Percentiles rank a stretch among this genome's conserved stretches.
Evolutionary conservation across 1,140 invertebrate species (phyloP).

Genomic region (Cryptotermes secundus): DNA sequence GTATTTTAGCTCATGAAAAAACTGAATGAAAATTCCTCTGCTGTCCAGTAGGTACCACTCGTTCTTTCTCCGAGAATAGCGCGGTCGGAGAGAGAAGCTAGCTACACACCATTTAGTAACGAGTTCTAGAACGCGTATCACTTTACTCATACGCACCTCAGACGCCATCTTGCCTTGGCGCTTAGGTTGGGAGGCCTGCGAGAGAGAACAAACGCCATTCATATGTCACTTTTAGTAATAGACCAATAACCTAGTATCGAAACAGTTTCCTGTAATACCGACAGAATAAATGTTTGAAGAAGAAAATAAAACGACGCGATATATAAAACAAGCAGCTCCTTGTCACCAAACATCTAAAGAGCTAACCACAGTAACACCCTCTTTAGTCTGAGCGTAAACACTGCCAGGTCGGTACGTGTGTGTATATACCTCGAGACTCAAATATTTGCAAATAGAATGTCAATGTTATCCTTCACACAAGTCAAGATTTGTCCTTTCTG

Average conservation of each 20-base stretch:
- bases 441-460: slow-evolving; percentile 13
- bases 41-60: too few species aligned
- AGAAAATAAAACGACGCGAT: background rate
- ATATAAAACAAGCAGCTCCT: slow-evolving; percentile 16
- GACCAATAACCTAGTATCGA: background rate
- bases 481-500: background rate
- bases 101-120: too few species aligned
- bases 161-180: too few species aligned
- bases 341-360: slow-evolving; percentile 12
- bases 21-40: too few species aligned
- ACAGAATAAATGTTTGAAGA: slow-evolving; percentile 20
- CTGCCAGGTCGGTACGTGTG: background rate
- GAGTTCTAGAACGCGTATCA: too few species aligned
- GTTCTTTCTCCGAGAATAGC: too few species aligned
- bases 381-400: background rate
- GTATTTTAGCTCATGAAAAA: too few species aligned
- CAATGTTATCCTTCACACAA: slow-evolving; percentile 13
- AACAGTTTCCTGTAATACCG: slow-evolving; percentile 18
- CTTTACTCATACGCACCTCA: too few species aligned
- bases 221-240: background rate
- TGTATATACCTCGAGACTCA: background rate
- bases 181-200: background rate
- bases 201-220: background rate
- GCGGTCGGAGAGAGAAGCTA: too few species aligned
- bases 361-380: slow-evolving; percentile 17